Base-by-base conservation (phyloP, 2,113 vertebrate genomes). In the Mirounga angustirostris region DNA sequence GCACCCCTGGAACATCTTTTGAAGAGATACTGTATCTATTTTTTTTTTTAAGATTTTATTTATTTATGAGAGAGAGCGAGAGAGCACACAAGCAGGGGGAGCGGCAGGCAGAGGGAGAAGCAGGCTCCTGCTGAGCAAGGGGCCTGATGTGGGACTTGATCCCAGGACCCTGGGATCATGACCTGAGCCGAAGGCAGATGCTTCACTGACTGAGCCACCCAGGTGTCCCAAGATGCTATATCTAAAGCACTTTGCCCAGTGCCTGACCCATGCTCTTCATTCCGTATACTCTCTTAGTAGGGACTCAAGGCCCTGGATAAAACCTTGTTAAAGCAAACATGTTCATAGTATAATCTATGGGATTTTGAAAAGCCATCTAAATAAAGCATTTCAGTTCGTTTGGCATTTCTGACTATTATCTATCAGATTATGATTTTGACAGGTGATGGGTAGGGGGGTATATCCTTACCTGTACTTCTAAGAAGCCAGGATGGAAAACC, bases 341-440 rank as follows among this genome's bases (percentile, higher is more conserved):
- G 1, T 46, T 81, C 65, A 76, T 28, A 91, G 33, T 67, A 56
- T 40, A 79, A 88, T n/a, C 50, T 30, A 82, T 8, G 15, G 12
- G 13, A 7, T 43, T 81, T 89, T 92, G 56, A 94, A 89, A 90
- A 93, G 3, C 15, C 22, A 16, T 65, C 36, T 88, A 76, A 91
- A 91, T 18, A 88, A 96, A 50, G 50, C 63, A 81, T 71, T 67
- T 89, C 56, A 86, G 73, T 91, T 88, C 40, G 36, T 87, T 26
- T 79, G 36, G 91, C 10, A 88, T 83, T 58, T 93, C n/a, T 90
- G n/a, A 86, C 33, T 74, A 74, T 91, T 54, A 33, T 79, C 33
- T 76, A 86, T 46, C 58, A 86, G 18, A 59, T 78, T 71, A 83
- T 56, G 28, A 26, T 79, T 95, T 74, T 67, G 24, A 69, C 30